Base-by-base conservation (phyloP, 2,113 vertebrate species). In the Podilymbus podiceps region DNA sequence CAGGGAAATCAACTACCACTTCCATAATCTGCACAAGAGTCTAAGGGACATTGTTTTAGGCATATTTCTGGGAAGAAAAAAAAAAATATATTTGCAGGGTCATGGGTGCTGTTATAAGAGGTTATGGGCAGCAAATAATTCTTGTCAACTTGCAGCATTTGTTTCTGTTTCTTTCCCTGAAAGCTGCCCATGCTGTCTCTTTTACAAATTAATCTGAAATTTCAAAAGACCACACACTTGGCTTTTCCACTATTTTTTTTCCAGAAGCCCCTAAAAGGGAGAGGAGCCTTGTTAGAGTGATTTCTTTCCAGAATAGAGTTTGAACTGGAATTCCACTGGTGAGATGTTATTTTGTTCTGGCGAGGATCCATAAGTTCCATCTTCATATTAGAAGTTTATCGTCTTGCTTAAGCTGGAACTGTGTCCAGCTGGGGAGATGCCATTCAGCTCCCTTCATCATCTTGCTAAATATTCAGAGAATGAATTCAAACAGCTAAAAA, bases 341-440 rank as follows among this genome's bases (percentile, higher is more conserved):
- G 94, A 97, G 97, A 93, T 90, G 94, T 74, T 98, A 91, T 97
- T 96, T 98, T 90, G 52, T 81, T 85, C 95, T 98, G 98, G 98
- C 97, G 76, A 38, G 64, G 68, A 98, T 97, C 98, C 98, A 98
- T 74, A 80, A 95, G 97, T 97, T 97, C 98, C 98, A 98, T 98
- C 98, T 98, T 98, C 98, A 97, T 95, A 97, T 96, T 97, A 96
- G 95, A 96, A 97, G 95, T 98, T 98, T 98, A 98, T 98, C 97
- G 16, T 97, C 94, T 95, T 89, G 93, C 93, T 96, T 97, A 96
- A 97, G 53, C 60, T 96, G 92, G 35, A 97, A 96, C 78, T 62
- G 58, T 40, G 66, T 98, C 97, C 98, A 98, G 79, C 56, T 98
- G 98, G 97, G 96, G 78, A 95, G 62, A 38, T n/a, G 93, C 98